Conservation (phyloP, 2,888 invertebrate species). For the Habroteleia sp. region DNA sequence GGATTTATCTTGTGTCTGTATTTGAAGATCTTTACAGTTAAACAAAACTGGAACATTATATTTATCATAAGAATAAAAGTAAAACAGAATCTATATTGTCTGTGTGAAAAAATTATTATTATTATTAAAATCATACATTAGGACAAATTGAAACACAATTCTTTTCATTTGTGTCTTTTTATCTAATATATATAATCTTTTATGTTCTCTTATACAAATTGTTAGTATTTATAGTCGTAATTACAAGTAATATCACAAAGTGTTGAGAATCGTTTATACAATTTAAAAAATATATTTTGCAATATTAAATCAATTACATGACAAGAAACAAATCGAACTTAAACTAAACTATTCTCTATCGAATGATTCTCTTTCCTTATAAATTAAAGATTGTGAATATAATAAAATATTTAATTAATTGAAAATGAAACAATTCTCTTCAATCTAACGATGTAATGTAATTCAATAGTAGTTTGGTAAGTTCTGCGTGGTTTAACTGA, state of each 20-base stretch:
- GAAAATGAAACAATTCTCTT: too few relatives aligned
- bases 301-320: too few relatives aligned
- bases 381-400: not conserved
- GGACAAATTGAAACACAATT: too few relatives aligned
- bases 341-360: too few relatives aligned
- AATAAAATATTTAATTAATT: too few relatives aligned
- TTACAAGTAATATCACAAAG: slow-evolving; percentile 31
- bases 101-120: slow-evolving; percentile 29
- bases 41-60: slow-evolving; percentile 31
- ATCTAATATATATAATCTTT: too few relatives aligned
- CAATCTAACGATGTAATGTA: slow-evolving; percentile 30
- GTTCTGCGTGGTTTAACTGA: slow-evolving; percentile 6
- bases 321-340: too few relatives aligned
- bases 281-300: too few relatives aligned
- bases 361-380: too few relatives aligned
- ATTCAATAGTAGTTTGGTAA: slow-evolving; percentile 17
- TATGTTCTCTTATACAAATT: too few relatives aligned
- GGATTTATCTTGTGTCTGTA: slow-evolving; percentile 35
- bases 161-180: not conserved
- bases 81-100: slow-evolving; percentile 9
- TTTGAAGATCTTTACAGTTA: slow-evolving; percentile 28
- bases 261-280: slow-evolving; percentile 1
- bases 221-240: not conserved
- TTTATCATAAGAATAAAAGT: slow-evolving; percentile 31
- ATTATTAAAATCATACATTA: too few relatives aligned